These are phyloP conservation scores for Aethes cnicana DNA, from an alignment of 2,888 invertebrate species.

Conservation along the genomic window DNA sequence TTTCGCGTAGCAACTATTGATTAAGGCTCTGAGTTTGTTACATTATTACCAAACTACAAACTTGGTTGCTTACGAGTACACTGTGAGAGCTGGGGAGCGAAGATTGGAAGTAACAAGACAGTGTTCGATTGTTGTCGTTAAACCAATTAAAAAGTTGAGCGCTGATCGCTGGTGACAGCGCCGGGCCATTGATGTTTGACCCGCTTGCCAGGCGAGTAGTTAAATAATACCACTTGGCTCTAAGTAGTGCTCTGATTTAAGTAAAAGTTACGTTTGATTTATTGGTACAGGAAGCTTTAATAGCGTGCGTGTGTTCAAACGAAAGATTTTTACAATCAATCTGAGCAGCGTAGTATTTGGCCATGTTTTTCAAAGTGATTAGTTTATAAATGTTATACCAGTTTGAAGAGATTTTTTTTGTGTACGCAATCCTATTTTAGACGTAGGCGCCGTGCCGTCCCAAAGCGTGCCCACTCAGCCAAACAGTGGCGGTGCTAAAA, in stretches of 20 bases:
- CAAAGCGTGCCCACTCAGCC: constrained; percentile 54
- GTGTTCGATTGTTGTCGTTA: constrained; percentile 65
- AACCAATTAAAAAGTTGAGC: constrained; percentile 75
- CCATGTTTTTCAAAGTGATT: too few species aligned
- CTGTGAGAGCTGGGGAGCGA: constrained; percentile 41
- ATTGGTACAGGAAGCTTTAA: constrained; percentile 6
- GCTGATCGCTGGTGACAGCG: constrained; percentile 53
- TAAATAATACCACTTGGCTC: constrained; percentile 14
- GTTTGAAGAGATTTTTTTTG: too few species aligned
- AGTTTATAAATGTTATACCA: too few species aligned
- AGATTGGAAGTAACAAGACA: constrained; percentile 58
- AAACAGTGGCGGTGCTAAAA: constrained; percentile 61
- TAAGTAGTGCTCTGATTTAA: constrained; percentile 22
- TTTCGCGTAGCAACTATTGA: constrained; percentile 5
- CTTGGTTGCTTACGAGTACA: constrained; percentile 29
- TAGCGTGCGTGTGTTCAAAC: not conserved
- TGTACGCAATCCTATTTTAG: not conserved
- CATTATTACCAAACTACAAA: constrained; percentile 26
- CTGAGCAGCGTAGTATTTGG: too few species aligned
- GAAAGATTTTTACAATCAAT: too few species aligned
- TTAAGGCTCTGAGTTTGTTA: constrained; percentile 7
- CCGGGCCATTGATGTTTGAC: constrained; percentile 24
- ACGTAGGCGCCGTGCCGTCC: constrained; percentile 4
- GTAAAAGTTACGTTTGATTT: constrained; percentile 17
- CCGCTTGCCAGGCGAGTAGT: constrained; percentile 7